Evolutionary conservation across 1,140 invertebrate species (phyloP), one percentile per base, ranked within the genome.

Genomic region (Odontomachus brunneus): DNA sequence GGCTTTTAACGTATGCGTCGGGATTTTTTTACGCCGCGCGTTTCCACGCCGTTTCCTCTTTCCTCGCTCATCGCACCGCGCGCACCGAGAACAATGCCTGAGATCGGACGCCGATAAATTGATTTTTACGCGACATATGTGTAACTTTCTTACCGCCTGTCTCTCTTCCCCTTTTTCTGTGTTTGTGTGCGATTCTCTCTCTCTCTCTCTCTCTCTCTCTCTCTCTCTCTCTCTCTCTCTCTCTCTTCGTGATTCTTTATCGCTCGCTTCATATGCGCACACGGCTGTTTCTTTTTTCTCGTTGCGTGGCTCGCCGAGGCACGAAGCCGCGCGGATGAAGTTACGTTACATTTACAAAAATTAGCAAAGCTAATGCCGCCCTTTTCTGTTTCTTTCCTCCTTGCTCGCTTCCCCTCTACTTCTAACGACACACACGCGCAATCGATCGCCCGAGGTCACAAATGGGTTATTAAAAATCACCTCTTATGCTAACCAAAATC

Each of bases 81-180:
- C 80, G 60, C 33, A 38, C 67, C 48, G 87, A 92, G 92, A 93
- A 93, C 92, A 93, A 93, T 93, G 89, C 89, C 73, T 72, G 86
- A 93, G 92, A 93, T 94, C 90, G 90, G 88, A 90, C 91, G 87
- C 92, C 89, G 93, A 93, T 93, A 93, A 93, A 92, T 91, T 89
- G 84, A 93, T 92, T 93, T 94, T 93, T 93, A 91, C 89, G 89
- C 89, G 88, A 91, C 87, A 91, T 90, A 57, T 71, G 59, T 71
- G 59, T 71, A 90, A 90, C 88, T 87, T 84, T 65, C 81, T 82
- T 82, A 71, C 81, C 63, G 67, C 29, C 59, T 26, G 19, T 48
- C 69, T 48, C 51, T 12, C 67, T 17, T 3, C 22, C 0, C 17
- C 24, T 4, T 19, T 4, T 22, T 48, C 29, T 11, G n/a, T 12